Evolutionary conservation across 2,113 vertebrate species (phyloP).

Genomic region (Prionailurus viverrinus): DNA sequence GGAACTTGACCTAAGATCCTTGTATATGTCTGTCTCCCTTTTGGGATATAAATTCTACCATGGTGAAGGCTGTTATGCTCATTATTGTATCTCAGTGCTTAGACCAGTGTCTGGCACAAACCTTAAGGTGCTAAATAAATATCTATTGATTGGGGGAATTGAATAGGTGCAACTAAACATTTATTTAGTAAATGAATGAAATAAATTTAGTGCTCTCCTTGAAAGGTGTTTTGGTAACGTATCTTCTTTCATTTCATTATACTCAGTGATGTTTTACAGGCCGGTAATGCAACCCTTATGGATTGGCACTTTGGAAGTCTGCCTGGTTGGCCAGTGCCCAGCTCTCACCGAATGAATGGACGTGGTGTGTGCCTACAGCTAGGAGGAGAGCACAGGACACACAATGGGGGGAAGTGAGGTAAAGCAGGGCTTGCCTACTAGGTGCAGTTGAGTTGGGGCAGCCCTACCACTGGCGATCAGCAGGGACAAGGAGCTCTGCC

Average conservation of each 20-base stretch:
- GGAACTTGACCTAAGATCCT: neutral
- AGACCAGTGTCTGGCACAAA: neutral
- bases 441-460: neutral
- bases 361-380: neutral
- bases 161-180: neutral
- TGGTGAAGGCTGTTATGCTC: neutral
- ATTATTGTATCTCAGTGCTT: neutral
- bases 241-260: neutral
- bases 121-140: constrained; percentile 5
- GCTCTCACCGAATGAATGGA: neutral
- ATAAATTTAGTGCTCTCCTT: neutral
- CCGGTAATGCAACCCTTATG: neutral
- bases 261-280: neutral
- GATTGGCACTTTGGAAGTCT: neutral
- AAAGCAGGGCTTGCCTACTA: neutral
- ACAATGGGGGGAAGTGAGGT: neutral
- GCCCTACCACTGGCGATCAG: neutral
- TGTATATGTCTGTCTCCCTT: neutral
- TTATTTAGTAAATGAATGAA: constrained; percentile 4
- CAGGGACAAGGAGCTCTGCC: neutral
- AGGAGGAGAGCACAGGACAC: neutral
- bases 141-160: neutral
- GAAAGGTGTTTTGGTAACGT: neutral
- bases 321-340: neutral
- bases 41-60: neutral